Conservation (phyloP, 2,888 invertebrate species). For the Steinernema hermaphroditum region DNA sequence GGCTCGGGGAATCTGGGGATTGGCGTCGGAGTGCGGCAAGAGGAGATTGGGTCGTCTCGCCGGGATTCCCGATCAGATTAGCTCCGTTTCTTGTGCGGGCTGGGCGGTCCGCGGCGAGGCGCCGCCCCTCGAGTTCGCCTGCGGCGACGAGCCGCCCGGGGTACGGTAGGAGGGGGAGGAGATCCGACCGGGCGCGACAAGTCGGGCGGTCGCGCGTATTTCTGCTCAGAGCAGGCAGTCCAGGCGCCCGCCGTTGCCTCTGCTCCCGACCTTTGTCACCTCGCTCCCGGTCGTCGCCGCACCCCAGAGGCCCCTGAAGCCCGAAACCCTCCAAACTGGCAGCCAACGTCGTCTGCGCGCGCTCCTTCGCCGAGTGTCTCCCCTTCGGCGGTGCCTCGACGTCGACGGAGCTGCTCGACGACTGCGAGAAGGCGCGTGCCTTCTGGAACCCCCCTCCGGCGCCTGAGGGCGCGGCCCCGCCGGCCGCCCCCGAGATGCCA, state of each 20-base stretch:
- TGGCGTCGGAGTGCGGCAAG: too few species aligned
- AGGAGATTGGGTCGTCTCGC: too few species aligned
- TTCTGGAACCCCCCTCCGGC: slow-evolving; percentile 26
- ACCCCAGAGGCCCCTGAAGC: not conserved
- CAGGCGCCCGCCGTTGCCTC: not conserved
- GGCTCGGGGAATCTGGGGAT: too few species aligned
- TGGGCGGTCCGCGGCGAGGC: not conserved
- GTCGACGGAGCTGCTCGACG: slow-evolving; percentile 13
- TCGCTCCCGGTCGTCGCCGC: not conserved
- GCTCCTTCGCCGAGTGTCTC: slow-evolving; percentile 23
- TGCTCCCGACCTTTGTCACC: slow-evolving; percentile 19
- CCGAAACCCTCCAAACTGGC: not conserved
- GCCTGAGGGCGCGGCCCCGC: not conserved
- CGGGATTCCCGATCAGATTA: too few species aligned
- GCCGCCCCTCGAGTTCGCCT: slow-evolving; percentile 18
- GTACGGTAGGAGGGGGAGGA: slow-evolving; percentile 22
- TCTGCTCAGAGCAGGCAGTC: not conserved
- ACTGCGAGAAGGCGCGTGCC: slow-evolving; percentile 18
- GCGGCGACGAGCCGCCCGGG: not conserved
- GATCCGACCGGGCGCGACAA: not conserved
- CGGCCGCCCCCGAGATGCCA: not conserved
- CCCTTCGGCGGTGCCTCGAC: slow-evolving; percentile 24
- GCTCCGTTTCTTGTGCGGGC: not conserved
- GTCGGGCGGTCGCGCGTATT: slow-evolving; percentile 24
- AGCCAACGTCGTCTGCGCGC: slow-evolving; percentile 29